Base-by-base conservation (phyloP, 1,140 invertebrate species). In the Drosophila varians region DNA sequence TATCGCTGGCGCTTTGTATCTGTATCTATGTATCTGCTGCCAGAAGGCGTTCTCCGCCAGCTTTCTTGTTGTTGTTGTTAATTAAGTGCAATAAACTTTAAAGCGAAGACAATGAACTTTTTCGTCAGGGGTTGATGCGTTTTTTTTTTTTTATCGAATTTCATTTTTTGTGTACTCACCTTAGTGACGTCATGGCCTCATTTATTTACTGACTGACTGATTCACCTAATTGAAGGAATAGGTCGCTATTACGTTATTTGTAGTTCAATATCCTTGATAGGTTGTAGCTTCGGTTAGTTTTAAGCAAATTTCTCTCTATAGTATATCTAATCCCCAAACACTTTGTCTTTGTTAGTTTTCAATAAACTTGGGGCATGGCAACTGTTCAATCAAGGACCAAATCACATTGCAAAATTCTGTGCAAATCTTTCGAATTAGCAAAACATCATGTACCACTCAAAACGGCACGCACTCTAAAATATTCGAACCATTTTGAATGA, bases 391-490 rank as follows among this genome's bases (percentile, higher is more conserved):
- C 58, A n/a, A n/a, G n/a, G n/a, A n/a, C n/a, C 52, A 74, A 80
- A 86, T 77, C 51, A 64, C 73, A 86, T 77, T 68, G 60, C 52
- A 64, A 64, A 65, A 61, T 64, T 38, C 62, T 40, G 54, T 54
- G 66, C 68, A 89, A 89, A 89, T 80, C 86, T 89, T 61, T 74
- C 38, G 80, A 78, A 89, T 89, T 89, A 89, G 86, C 84, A 74
- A 84, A 89, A 89, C 70, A 89, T 84, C 86, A 89, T 89, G 84
- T 89, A 77, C 61, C 69, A 75, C 55, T 89, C 51, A 60, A 82
- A 84, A 89, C 54, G 80, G 68, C 86, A 89, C 86, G 86, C 77
- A 84, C 84, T 72, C 62, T 77, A 72, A 61, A 73, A 88, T 84
- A 71, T 77, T 66, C 62, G 54, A 74, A 55, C 46, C 38, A 47